phyloP scores from a whole-genome alignment of 2,888 invertebrate species.

The Cheilosia urbana region DNA sequence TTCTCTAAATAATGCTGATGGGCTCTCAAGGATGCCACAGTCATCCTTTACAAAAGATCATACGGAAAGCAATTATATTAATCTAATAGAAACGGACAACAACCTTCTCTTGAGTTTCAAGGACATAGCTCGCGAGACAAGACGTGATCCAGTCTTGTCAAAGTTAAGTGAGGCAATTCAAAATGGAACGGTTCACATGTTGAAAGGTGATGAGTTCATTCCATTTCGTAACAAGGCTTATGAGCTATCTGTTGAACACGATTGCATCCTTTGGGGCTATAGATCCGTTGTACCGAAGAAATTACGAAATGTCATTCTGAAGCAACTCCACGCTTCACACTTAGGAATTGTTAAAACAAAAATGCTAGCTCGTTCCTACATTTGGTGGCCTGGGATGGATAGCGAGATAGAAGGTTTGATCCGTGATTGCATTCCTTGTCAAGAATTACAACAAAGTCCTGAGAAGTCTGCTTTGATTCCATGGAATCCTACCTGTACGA shows the following conservation, averaged over 20 bases:
- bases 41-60: too few relatives aligned
- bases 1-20: too few relatives aligned
- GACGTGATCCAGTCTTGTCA: slow-evolving; percentile 42
- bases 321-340: slow-evolving; percentile 66
- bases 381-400: slow-evolving; percentile 72
- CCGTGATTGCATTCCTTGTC: slow-evolving; percentile 54
- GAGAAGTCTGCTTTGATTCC: slow-evolving; percentile 65
- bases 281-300: too few relatives aligned
- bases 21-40: too few relatives aligned
- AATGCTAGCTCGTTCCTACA: slow-evolving; percentile 45
- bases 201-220: slow-evolving; percentile 34
- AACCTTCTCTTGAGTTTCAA: slow-evolving; percentile 61
- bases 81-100: too few relatives aligned
- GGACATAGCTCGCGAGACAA: slow-evolving; percentile 46
- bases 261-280: too few relatives aligned
- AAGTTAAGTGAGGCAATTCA: slow-evolving; percentile 47
- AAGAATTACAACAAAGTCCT: slow-evolving; percentile 64
- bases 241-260: slow-evolving; percentile 59
- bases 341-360: slow-evolving; percentile 72
- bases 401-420: slow-evolving; percentile 60
- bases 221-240: slow-evolving; percentile 37
- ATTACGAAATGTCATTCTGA: slow-evolving; percentile 38
- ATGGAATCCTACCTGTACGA: too few relatives aligned
- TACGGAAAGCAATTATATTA: too few relatives aligned
- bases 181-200: slow-evolving; percentile 41